A percentile compares a stretch with the other conserved stretches of the same genome.
phyloP scores from a whole-genome alignment of 2,113 vertebrate genomes.

The Phainopepla nitens region DNA sequence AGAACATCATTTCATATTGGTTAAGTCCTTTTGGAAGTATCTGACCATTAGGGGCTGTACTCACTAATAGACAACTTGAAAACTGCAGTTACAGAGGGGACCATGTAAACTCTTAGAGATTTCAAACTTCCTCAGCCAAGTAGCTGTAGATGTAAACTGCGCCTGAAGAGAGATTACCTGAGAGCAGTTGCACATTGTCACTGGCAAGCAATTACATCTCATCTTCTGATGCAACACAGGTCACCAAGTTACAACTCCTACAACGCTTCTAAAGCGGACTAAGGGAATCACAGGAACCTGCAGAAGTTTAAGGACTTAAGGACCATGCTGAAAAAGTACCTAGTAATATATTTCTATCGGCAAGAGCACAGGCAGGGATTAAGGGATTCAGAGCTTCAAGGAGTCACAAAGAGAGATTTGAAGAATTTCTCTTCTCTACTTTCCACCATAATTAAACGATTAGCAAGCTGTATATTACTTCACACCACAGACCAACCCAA shows the following conservation, averaged over 20 bases:
- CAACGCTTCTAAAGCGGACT: not conserved
- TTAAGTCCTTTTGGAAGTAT: not conserved
- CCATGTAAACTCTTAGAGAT: not conserved
- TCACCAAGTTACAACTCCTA: conserved; percentile 9
- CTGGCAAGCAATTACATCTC: not conserved
- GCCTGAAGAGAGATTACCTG: not conserved
- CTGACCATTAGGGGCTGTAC: not conserved
- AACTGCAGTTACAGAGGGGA: not conserved
- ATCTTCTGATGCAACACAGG: not conserved
- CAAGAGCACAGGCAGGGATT: not conserved
- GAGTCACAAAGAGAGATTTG: not conserved
- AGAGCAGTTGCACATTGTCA: not conserved
- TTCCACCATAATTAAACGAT: not conserved
- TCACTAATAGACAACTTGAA: not conserved
- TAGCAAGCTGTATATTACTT: not conserved
- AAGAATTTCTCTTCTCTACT: not conserved
- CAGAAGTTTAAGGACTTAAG: not conserved
- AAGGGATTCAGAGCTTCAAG: not conserved
- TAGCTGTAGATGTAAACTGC: not conserved
- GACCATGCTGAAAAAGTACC: not conserved
- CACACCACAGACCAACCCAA: not conserved
- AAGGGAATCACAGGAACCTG: not conserved
- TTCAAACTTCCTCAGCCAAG: not conserved
- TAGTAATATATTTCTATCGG: not conserved
- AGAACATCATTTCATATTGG: not conserved